Evolutionary conservation across 1,140 invertebrate genomes (phyloP), one percentile per base, ranked within the genome.

Genomic region (Brachionus calyciflorus): DNA sequence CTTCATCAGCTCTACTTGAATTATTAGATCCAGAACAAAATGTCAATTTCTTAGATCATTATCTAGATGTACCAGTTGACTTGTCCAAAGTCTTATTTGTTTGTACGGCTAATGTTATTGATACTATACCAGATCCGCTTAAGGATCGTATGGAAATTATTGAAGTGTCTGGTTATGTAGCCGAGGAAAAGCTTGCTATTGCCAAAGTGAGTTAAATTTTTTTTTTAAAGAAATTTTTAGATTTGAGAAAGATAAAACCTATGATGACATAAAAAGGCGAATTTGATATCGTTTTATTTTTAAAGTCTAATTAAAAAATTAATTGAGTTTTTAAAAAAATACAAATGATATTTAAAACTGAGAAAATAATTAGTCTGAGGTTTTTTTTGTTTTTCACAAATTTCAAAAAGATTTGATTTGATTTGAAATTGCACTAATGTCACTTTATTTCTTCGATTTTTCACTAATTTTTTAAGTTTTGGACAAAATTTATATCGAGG

Each of bases 91-190:
- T 90, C 12, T 84, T 99, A 2, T 99, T 99, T 82, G 98, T 99
- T 79, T 98, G 96, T 82, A 99, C 97, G 0, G 96, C 96, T 12
- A 99, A 99, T 86, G 89, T 96, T 0, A 88, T 91, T 1, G 94
- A 99, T 63, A 94, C 93, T 0, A 99, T 99, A 81, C 96, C 97
- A 0, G 96, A 98, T 81, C 94, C 97, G 0, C 84, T 99, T 1
- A 85, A 93, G 78, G 97, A 99, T 86, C 88, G 97, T 79, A 99
- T 99, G 97, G 97, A 99, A 87, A 91, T 99, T 87, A 99, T 99
- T 78, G 94, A 98, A 83, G 95, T 99, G 9, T 96, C 95, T 1
- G 96, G 95, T 49, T 99, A 99, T 87, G 94, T 99, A 0, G 93
- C 95, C 0, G 94, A 99, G 84, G 97, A 99, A 83, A 99, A 99